Percentiles rank a stretch among this genome's conserved stretches.
These are phyloP conservation scores for Delia radicum DNA, from an alignment of 1,140 invertebrate species.

Conservation along the genomic window DNA sequence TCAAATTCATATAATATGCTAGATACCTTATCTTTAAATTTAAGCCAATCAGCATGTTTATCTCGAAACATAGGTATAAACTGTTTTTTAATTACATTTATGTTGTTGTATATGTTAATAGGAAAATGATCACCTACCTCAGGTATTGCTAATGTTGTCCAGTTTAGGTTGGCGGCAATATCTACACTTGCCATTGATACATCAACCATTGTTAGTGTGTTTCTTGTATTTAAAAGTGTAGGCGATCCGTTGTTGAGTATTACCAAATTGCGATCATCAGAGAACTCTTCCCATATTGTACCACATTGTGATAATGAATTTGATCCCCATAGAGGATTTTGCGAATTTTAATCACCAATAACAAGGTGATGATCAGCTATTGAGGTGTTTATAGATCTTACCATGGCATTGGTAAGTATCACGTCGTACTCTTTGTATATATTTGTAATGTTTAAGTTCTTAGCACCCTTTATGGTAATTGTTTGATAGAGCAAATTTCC, in stretches of 20 bases:
- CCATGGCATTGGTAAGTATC: not conserved
- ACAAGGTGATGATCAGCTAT: not conserved
- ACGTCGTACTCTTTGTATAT: not conserved
- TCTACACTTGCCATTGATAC: not conserved
- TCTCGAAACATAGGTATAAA: not conserved
- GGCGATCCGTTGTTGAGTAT: not conserved
- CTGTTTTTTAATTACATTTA: not conserved
- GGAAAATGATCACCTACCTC: not conserved
- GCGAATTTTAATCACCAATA: not conserved
- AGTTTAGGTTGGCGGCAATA: not conserved
- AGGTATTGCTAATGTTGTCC: not conserved
- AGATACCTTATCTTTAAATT: not conserved
- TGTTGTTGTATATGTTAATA: not conserved
- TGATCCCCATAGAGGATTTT: not conserved
- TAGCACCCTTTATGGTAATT: not conserved
- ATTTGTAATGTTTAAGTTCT: not conserved
- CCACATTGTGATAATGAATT: not conserved
- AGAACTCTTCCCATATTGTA: not conserved
- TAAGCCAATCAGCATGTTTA: not conserved
- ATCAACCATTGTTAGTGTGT: not conserved
- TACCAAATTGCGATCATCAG: not conserved
- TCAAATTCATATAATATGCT: not conserved
- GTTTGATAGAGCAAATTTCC: not conserved
- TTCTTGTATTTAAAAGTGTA: not conserved
- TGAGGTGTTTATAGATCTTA: not conserved